phyloP scores from a whole-genome alignment of 2,888 invertebrate species.

The Drepana falcataria region DNA sequence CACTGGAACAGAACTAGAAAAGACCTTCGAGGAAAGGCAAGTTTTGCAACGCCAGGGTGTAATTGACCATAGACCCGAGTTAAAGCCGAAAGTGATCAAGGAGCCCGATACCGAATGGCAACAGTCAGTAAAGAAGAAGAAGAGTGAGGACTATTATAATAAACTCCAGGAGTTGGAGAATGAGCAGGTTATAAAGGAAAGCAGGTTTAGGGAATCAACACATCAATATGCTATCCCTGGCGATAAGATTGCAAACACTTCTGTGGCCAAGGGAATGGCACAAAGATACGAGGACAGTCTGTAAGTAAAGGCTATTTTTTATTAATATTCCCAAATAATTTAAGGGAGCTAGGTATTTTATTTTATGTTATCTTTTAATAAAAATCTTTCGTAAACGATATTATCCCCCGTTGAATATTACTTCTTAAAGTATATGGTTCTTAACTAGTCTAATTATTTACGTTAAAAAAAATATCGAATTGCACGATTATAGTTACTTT shows the following conservation, averaged over 20 bases:
- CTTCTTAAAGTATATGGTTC: too few relatives aligned
- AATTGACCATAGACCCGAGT: constrained; percentile 80
- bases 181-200: constrained; percentile 90
- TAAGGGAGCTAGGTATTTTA: too few relatives aligned
- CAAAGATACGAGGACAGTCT: constrained; percentile 89
- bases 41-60: constrained; percentile 82
- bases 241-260: constrained; percentile 86
- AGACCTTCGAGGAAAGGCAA: constrained; percentile 91
- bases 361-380: too few relatives aligned
- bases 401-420: too few relatives aligned
- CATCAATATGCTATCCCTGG: constrained; percentile 93
- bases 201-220: constrained; percentile 84
- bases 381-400: too few relatives aligned
- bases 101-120: constrained; percentile 92
- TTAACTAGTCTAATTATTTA: too few relatives aligned
- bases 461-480: too few relatives aligned
- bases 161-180: constrained; percentile 91
- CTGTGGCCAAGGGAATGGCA: constrained; percentile 92
- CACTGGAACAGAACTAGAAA: constrained; percentile 89
- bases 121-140: constrained; percentile 88
- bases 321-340: too few relatives aligned
- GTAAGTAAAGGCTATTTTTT: constrained; percentile 78
- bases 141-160: constrained; percentile 89
- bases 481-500: too few relatives aligned
- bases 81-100: constrained; percentile 83